Evolutionary conservation across 2,888 invertebrate species (phyloP), one percentile per base, ranked within the genome.

Genomic region (Epinotia bilunana): DNA sequence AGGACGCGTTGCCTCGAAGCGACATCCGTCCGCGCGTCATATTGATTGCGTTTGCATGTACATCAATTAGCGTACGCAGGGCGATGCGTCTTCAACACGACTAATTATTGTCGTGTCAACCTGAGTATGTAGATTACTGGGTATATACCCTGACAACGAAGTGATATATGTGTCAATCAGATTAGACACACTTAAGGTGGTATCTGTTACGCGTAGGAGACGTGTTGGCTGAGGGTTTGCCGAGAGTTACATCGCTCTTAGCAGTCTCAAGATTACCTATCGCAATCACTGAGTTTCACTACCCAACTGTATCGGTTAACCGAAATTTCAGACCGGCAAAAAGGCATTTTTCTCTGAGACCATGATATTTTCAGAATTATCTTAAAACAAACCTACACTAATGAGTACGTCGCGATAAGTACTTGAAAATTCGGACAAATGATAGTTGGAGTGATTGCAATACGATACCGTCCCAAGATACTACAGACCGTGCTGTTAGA

Each of bases 41-140:
- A 93, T 91, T 93, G 93, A 93, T 93, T 92, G 93, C 91, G 88
- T 93, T 93, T 92, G 89, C 93, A 87, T 93, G 93, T 93, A 90
- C 88, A 91, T 92, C 93, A 93, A 93, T 93, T 93, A 93, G 89
- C 89, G 88, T 90, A 83, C 88, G 88, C 88, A 88, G 86, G 86
- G 88, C 90, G 88, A 92, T 91, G 91, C 87, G 91, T 92, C 93
- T 93, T 91, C 88, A 86, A 84, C 84, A 83, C 85, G 85, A 87
- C 91, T 93, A 92, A 93, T 93, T 93, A 93, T 89, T 86, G 84
- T 88, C 91, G 84, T 91, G 92, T 92, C 91, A 90, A 82, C 80
- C 79, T 74, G 80, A 69, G 63, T 73, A 74, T 74, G 75, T 79
- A 76, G 76, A 90, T 88, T 90, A 88, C 88, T 86, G 84, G 74